These are phyloP conservation scores for Eristalinus aeneus DNA, from an alignment of 2,888 invertebrate species.

Conservation along the genomic window DNA sequence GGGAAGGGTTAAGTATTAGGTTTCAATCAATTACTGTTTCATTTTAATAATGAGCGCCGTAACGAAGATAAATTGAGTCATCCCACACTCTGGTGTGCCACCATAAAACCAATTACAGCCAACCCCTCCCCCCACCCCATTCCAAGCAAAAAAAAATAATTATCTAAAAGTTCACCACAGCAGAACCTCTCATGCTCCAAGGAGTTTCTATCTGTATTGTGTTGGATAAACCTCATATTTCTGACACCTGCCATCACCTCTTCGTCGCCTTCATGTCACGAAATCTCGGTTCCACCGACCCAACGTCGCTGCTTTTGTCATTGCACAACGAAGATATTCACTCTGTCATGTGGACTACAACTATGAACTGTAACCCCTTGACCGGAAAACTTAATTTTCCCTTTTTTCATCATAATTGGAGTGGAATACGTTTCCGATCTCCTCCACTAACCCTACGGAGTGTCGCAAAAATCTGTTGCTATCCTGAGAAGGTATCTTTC, in stretches of 20 bases:
- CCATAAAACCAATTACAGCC: background rate
- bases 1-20: background rate
- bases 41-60: background rate
- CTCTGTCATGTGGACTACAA: background rate
- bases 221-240: background rate
- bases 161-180: background rate
- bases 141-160: too few species aligned
- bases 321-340: background rate
- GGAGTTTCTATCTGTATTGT: background rate
- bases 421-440: slow-evolving; percentile 39
- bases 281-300: background rate
- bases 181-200: background rate
- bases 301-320: background rate
- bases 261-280: too few species aligned
- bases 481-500: background rate
- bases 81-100: background rate
- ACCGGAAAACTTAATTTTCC: slow-evolving; percentile 45
- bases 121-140: background rate
- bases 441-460: background rate
- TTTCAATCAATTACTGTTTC: background rate
- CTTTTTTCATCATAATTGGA: slow-evolving; percentile 38
- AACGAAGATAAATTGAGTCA: background rate
- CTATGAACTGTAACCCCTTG: slow-evolving; percentile 23
- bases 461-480: slow-evolving; percentile 15
- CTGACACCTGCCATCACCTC: background rate